These are phyloP conservation scores for Discoglossus pictus DNA, from an alignment of 2,797 vertebrate species.

Conservation along the genomic window DNA sequence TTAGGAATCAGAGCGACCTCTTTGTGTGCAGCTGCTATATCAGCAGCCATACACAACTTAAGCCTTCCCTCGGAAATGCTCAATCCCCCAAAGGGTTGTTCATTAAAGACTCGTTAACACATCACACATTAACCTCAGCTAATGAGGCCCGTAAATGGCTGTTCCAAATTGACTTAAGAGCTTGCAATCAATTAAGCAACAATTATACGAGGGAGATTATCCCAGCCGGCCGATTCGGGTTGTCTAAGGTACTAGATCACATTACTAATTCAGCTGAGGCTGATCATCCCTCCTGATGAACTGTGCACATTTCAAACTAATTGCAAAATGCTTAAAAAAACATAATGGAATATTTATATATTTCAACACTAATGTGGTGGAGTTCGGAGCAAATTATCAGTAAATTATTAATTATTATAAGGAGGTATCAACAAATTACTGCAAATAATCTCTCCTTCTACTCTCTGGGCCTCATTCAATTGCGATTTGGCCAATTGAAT, in stretches of 20 bases:
- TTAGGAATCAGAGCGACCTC: too few species aligned
- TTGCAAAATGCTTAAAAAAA: conserved; percentile 45
- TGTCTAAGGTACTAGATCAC: conserved; percentile 1
- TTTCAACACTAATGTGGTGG: conserved; percentile 29
- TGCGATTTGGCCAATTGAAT: too few species aligned
- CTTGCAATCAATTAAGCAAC: conserved; percentile 51
- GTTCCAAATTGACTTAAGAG: conserved; percentile 52
- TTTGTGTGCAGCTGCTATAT: conserved; percentile 12
- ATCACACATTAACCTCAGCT: conserved; percentile 49
- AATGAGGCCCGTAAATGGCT: conserved; percentile 48
- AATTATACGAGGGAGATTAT: conserved; percentile 42
- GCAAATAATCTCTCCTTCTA: too few species aligned
- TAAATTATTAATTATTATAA: too few species aligned
- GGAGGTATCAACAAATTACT: too few species aligned
- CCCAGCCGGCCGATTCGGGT: conserved; percentile 14
- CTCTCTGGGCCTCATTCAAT: too few species aligned
- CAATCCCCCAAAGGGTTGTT: conserved; percentile 40
- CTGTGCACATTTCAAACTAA: conserved; percentile 38
- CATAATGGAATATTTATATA: conserved; percentile 40
- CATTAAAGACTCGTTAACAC: conserved; percentile 47
- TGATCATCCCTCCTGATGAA: conserved; percentile 18
- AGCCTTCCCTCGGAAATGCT: conserved; percentile 23
- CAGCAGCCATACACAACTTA: conserved; percentile 9
- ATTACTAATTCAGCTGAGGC: conserved; percentile 19
- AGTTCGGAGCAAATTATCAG: conserved; percentile 6